phyloP scores from a whole-genome alignment of 2,113 vertebrate species.

The human (Homo sapiens) region DNA sequence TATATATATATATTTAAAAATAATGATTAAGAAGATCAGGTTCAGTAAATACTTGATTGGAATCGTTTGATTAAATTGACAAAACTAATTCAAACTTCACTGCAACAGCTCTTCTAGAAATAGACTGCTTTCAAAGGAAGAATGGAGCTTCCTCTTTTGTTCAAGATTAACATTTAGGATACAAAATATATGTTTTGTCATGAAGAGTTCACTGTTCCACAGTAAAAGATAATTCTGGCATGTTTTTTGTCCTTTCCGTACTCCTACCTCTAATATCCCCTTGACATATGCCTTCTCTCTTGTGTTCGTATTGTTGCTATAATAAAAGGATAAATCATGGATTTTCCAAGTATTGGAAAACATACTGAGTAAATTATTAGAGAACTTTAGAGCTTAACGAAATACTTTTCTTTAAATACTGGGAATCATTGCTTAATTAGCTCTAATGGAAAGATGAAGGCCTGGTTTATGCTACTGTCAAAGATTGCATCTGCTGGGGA shows the following conservation, averaged over 20 bases:
- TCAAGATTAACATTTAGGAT: conserved; percentile 60
- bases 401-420: conserved; percentile 58
- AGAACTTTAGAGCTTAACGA: conserved; percentile 12
- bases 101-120: conserved; percentile 65
- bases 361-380: conserved; percentile 57
- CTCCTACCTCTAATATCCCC: neutral
- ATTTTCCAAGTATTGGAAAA: conserved; percentile 72
- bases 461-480: neutral
- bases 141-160: conserved; percentile 50
- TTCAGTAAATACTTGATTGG: conserved; percentile 67
- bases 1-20: neutral
- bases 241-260: neutral
- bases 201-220: conserved; percentile 59
- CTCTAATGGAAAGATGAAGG: conserved; percentile 38
- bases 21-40: conserved; percentile 75
- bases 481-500: neutral
- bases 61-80: conserved; percentile 73
- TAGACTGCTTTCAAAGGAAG: conserved; percentile 72
- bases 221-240: conserved; percentile 54
- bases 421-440: conserved; percentile 60
- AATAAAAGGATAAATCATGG: conserved; percentile 79
- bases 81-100: conserved; percentile 71
- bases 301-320: conserved; percentile 69
- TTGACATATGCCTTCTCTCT: conserved; percentile 73
- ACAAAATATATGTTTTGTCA: conserved; percentile 60